Evolutionary conservation across 2,113 vertebrate genomes (phyloP).

Genomic region (Sinocyclocheilus maitianheensis): DNA sequence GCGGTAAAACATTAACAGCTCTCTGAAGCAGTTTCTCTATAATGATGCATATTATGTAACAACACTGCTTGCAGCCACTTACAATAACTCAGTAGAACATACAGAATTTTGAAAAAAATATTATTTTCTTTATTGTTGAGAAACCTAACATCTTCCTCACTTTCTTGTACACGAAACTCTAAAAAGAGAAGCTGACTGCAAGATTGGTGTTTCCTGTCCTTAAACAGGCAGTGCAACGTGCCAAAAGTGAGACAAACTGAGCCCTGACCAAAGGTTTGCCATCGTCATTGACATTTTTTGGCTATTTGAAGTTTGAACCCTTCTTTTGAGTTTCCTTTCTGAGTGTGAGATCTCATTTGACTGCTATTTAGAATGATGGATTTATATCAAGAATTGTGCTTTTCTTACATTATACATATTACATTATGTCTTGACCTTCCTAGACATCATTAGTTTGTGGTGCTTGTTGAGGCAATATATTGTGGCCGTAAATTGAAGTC

Average conservation of each 20-base stretch:
- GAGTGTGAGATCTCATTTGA: background rate
- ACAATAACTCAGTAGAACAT: background rate
- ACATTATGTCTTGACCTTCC: background rate
- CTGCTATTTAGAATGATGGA: background rate
- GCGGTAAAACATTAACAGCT: background rate
- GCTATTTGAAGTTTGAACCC: background rate
- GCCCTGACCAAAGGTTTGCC: background rate
- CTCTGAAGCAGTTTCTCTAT: background rate
- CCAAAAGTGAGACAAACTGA: slow-evolving; percentile 1
- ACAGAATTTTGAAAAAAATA: background rate
- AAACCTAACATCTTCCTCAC: slow-evolving; percentile 5
- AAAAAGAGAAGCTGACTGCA: slow-evolving; percentile 41
- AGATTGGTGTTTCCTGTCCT: slow-evolving; percentile 43
- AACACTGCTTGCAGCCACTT: background rate
- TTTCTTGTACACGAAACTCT: slow-evolving; percentile 11
- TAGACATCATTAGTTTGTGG: background rate
- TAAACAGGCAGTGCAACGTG: background rate
- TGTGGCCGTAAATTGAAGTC: background rate
- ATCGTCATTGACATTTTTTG: background rate
- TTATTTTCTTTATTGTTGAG: background rate
- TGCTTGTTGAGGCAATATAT: background rate
- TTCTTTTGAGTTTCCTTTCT: background rate
- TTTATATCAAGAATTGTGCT: too few relatives aligned
- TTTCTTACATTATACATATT: background rate
- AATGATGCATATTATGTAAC: background rate